Evolutionary conservation across 1,140 invertebrate species (phyloP), one percentile per base, ranked within the genome.

Genomic region (Brachionus angularis): DNA sequence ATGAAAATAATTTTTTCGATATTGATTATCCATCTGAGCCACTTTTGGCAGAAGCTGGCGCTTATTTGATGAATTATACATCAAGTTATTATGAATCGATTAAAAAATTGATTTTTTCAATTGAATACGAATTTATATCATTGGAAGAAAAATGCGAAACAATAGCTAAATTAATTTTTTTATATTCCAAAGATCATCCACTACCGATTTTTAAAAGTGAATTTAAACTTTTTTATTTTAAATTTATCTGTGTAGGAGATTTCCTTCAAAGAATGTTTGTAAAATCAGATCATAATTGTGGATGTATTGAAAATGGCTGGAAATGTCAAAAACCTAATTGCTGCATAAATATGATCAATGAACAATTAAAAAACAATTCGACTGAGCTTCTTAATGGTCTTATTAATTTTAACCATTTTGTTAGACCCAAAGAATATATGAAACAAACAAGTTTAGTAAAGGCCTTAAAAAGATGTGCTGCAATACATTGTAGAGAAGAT

Each of bases 361-460:
- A 12, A 7, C 53, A 58, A 58, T 23, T 58, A 23, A 21, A 58
- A 58, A 58, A 58, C 25, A 18, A 36, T 14, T n/a, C n/a, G n/a
- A 39, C 16, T 14, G 1, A 58, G n/a, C 4, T 58, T 23, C n/a
- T 58, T 10, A 25, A 39, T 58, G 53, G 53, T 3, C 39, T n/a
- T 33, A 39, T 58, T 25, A 58, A 58, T 58, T 58, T 58, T 14
- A 58, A 58, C n/a, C 53, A 58, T 58, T 58, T 58, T 58, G 4
- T 8, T 18, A 58, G 18, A 58, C 1, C 53, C 18, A 39, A 58
- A 23, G 18, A 1, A 23, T 39, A 18, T n/a, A 14, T 58, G 36
- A 58, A 58, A 39, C 18, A 58, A 25, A 58, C 36, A 3, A 23
- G 36, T 39, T 14, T 58, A 10, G 16, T 58, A 23, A 58, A 36